Percentiles rank a stretch among this genome's conserved stretches.
Conservation (phyloP, 2,113 vertebrate genomes). For the Dasyurus viverrinus region DNA sequence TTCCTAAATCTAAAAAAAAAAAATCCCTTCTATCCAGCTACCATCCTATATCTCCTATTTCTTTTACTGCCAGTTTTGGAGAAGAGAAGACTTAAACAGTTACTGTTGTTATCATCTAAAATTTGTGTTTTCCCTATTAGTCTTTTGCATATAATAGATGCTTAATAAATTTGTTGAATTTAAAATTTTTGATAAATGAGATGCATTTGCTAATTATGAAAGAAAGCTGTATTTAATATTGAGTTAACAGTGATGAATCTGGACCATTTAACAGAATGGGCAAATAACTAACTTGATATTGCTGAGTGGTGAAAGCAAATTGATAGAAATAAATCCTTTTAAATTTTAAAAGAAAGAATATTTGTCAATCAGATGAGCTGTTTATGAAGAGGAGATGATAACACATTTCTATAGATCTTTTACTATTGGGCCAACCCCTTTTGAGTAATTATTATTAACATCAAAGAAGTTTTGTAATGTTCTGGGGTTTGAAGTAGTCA, state of each 20-base stretch:
- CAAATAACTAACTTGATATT: background rate
- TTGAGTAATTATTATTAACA: too few relatives aligned
- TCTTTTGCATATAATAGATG: background rate
- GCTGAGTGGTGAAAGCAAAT: background rate
- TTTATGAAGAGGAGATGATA: too few relatives aligned
- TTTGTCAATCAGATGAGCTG: too few relatives aligned
- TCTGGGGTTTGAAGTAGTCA: too few relatives aligned
- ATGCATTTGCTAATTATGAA: background rate
- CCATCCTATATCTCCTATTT: background rate
- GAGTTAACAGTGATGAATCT: background rate
- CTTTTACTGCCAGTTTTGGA: background rate
- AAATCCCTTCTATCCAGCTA: background rate
- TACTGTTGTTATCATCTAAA: background rate
- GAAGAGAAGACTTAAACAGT: background rate
- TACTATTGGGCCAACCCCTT: too few relatives aligned
- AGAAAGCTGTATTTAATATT: background rate
- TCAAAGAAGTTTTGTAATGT: too few relatives aligned
- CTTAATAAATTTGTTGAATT: background rate
- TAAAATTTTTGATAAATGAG: background rate
- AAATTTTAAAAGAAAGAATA: background rate
- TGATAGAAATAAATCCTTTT: background rate
- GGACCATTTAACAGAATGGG: background rate
- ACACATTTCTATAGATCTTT: too few relatives aligned
- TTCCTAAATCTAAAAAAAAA: background rate
- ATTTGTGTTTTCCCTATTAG: background rate